phyloP scores from a whole-genome alignment of 2,113 vertebrate genomes.

The Oostethus manadensis region DNA sequence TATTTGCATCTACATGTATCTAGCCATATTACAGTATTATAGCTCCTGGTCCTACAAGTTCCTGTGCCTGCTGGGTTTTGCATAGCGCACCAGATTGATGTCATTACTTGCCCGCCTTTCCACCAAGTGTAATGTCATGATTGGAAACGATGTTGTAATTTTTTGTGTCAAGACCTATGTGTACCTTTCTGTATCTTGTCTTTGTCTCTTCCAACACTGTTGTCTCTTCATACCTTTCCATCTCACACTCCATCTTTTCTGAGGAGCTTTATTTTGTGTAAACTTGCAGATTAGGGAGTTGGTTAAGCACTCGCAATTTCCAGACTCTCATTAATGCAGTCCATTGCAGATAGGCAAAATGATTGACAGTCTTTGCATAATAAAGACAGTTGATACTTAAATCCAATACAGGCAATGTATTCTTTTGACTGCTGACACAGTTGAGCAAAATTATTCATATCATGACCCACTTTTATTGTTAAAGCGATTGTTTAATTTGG shows the following conservation, averaged over 20 bases:
- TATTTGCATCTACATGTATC: constrained; percentile 70
- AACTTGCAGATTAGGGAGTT: constrained; percentile 37
- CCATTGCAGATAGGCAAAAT: constrained; percentile 34
- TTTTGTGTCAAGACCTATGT: constrained; percentile 58
- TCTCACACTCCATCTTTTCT: constrained; percentile 52
- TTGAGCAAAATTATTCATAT: neutral
- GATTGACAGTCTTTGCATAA: constrained; percentile 38
- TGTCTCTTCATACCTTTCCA: constrained; percentile 67
- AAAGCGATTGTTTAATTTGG: neutral
- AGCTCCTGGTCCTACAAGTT: constrained; percentile 64
- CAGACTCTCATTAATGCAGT: constrained; percentile 43
- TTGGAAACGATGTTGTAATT: constrained; percentile 60
- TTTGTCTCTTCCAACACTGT: constrained; percentile 68
- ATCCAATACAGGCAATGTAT: constrained; percentile 69
- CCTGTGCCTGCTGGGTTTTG: constrained; percentile 69
- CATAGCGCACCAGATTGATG: constrained; percentile 67
- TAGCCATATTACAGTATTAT: constrained; percentile 77
- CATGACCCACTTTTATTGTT: neutral
- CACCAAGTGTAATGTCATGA: constrained; percentile 64
- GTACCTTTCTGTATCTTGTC: constrained; percentile 66
- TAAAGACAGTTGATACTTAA: constrained; percentile 52
- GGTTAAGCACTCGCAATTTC: constrained; percentile 35
- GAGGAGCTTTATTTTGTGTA: constrained; percentile 60
- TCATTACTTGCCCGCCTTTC: constrained; percentile 63
- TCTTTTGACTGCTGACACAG: constrained; percentile 52